These are phyloP conservation scores for Cryptoprocta ferox DNA, from an alignment of 2,797 vertebrate species.

Conservation along the genomic window DNA sequence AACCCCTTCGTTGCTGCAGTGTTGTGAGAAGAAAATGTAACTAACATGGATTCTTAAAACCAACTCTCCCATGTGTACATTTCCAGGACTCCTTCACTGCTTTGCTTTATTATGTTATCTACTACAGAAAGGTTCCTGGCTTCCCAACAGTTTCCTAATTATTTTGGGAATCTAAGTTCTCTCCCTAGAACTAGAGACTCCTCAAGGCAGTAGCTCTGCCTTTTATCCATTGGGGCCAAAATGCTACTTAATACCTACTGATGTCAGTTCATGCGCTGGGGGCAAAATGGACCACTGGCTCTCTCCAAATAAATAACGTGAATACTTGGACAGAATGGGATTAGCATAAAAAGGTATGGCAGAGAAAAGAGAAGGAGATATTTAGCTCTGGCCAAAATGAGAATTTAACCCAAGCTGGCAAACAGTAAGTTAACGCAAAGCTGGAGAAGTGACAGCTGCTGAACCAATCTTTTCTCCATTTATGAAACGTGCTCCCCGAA, in stretches of 20 bases:
- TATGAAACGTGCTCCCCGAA: neutral
- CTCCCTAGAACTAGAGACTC: neutral
- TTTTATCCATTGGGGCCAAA: neutral
- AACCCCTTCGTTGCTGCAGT: neutral
- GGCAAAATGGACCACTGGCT: neutral
- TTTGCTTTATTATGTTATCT: neutral
- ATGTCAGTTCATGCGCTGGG: neutral
- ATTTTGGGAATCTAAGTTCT: neutral
- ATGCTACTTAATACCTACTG: neutral
- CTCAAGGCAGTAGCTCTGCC: neutral
- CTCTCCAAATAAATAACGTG: neutral
- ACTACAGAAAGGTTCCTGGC: neutral
- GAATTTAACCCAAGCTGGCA: neutral
- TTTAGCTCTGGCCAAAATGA: neutral
- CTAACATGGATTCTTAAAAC: rapidly evolving
- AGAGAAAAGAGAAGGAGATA: neutral
- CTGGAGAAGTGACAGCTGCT: constrained; percentile 45
- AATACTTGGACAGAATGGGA: neutral
- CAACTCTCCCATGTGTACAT: rapidly evolving
- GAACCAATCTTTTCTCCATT: neutral
- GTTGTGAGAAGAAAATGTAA: neutral
- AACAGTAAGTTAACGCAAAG: constrained; percentile 38
- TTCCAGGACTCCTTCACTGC: neutral
- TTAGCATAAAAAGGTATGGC: neutral
- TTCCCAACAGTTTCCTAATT: neutral